Conservation (phyloP, 2,888 invertebrate species). For the Leptura quadrifasciata region DNA sequence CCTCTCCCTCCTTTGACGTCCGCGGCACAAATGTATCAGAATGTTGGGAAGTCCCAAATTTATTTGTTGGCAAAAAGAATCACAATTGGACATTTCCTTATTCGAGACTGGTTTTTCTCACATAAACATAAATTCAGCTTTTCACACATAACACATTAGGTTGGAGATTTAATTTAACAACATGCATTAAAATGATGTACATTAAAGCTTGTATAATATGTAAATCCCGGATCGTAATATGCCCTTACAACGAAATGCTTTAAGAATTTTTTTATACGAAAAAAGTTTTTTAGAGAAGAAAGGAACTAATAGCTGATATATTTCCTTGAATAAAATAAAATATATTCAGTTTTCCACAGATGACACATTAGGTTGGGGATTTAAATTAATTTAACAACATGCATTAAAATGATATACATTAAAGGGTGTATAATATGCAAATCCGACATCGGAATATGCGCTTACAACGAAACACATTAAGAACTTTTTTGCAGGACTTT, state of each 20-base stretch:
- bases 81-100: no score
- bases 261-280: constrained; percentile 31
- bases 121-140: not conserved
- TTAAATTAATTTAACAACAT: constrained; percentile 28
- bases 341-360: not conserved
- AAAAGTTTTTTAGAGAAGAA: no score
- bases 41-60: no score
- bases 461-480: constrained; percentile 18
- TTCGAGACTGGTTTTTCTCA: no score
- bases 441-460: constrained; percentile 21
- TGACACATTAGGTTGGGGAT: constrained; percentile 13
- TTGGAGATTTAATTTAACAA: constrained; percentile 21
- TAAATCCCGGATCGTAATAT: constrained; percentile 26
- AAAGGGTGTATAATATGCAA: constrained; percentile 23
- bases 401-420: constrained; percentile 24
- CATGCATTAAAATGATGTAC: constrained; percentile 27
- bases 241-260: constrained; percentile 12
- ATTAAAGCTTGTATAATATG: constrained; percentile 10
- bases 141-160: not conserved
- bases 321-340: not conserved
- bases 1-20: no score
- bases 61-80: no score
- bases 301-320: no score
- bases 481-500: constrained; percentile 32
- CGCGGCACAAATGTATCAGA: no score